Evolutionary conservation across 2,113 vertebrate species (phyloP).

Genomic region (Crotophaga sulcirostris): DNA sequence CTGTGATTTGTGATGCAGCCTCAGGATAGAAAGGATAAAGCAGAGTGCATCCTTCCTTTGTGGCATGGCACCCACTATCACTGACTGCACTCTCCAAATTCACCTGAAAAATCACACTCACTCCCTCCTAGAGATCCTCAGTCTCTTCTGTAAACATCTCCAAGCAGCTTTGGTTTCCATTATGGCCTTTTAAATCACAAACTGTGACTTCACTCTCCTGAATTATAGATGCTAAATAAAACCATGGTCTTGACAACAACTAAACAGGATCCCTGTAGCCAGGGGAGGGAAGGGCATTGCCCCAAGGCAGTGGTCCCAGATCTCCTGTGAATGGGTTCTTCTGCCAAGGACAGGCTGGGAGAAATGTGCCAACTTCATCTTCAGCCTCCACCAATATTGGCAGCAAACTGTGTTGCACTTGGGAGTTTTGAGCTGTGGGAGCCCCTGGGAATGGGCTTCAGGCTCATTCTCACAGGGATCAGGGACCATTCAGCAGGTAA

Average conservation of each 20-base stretch:
- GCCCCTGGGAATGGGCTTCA: conserved; percentile 28
- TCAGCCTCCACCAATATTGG: background rate
- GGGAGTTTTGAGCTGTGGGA: conserved; percentile 4
- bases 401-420: background rate
- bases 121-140: background rate
- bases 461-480: conserved; percentile 58
- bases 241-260: background rate
- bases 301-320: background rate
- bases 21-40: background rate
- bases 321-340: background rate
- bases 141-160: background rate
- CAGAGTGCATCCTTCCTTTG: background rate
- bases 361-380: conserved; percentile 16
- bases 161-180: background rate
- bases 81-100: background rate
- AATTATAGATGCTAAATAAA: background rate
- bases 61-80: background rate
- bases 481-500: conserved; percentile 57
- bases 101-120: background rate
- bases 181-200: background rate
- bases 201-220: background rate
- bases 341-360: background rate
- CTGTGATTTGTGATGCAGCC: background rate
- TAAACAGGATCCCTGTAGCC: background rate
- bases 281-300: background rate